Conservation (phyloP, 2,113 vertebrate species). For the Bolborhynchus lineola region DNA sequence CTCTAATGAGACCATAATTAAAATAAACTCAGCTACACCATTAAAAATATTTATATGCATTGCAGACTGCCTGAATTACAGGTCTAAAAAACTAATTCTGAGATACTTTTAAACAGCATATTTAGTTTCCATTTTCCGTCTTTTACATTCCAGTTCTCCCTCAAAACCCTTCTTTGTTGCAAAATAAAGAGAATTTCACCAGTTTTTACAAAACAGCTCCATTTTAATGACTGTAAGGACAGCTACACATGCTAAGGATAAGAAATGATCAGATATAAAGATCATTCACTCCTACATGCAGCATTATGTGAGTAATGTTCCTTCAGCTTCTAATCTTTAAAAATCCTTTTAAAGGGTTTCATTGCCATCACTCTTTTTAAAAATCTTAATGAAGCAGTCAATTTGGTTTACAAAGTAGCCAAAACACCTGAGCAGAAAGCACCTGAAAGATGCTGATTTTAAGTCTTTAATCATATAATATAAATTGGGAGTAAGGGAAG, state of each 20-base stretch:
- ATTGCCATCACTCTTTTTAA: background rate
- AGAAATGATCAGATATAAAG: background rate
- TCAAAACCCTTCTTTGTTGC: background rate
- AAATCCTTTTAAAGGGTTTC: background rate
- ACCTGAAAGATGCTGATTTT: background rate
- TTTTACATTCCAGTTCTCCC: background rate
- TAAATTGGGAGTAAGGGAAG: background rate
- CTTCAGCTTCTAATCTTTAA: background rate
- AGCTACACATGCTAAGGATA: background rate
- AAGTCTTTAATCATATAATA: background rate
- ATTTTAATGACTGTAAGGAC: background rate
- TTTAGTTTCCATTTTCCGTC: background rate
- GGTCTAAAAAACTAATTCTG: background rate
- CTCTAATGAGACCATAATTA: background rate
- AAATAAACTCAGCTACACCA: background rate
- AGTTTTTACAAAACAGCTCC: background rate
- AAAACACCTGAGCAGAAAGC: background rate
- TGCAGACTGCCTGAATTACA: background rate
- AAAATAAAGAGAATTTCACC: background rate
- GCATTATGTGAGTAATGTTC: background rate
- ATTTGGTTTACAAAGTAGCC: background rate
- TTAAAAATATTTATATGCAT: background rate
- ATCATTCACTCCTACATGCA: background rate
- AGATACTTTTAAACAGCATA: background rate
- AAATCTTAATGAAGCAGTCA: background rate